Percentiles rank a stretch among this genome's conserved stretches.
Conservation (phyloP, 1,140 invertebrate species). For the Trichonephila inaurata region DNA sequence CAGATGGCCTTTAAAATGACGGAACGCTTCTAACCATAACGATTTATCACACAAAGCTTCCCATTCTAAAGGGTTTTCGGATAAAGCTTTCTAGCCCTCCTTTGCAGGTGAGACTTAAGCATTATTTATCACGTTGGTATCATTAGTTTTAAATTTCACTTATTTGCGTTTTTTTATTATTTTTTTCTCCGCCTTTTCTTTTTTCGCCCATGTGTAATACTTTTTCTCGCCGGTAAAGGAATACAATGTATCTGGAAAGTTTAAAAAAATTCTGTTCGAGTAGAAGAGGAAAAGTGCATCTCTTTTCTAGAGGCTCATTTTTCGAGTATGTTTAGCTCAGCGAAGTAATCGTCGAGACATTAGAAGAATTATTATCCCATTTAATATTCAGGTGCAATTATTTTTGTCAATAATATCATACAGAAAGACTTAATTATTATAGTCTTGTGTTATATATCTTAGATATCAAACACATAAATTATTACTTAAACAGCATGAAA, state of each 20-base stretch:
- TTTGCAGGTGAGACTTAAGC: slow-evolving; percentile 40
- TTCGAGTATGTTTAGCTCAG: neutral
- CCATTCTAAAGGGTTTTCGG: slow-evolving; percentile 43
- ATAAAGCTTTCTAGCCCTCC: slow-evolving; percentile 50
- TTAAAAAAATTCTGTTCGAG: neutral
- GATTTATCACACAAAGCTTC: slow-evolving; percentile 72
- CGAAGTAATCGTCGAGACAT: neutral
- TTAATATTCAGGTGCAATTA: neutral
- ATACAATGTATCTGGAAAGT: neutral
- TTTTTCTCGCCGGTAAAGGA: neutral
- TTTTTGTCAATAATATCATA: neutral
- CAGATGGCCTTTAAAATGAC: slow-evolving; percentile 74
- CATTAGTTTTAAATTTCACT: slow-evolving; percentile 74
- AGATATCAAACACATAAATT: too few species aligned
- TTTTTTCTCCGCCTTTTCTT: neutral
- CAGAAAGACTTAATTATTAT: neutral
- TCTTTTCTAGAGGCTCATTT: neutral
- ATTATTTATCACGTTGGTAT: slow-evolving; percentile 68
- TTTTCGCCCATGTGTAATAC: neutral
- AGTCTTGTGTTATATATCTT: too few species aligned
- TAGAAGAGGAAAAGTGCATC: neutral
- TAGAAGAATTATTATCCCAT: neutral
- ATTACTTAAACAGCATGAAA: too few species aligned
- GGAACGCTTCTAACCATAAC: slow-evolving; percentile 18
- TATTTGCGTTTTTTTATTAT: slow-evolving; percentile 34